Base-by-base conservation (phyloP, 2,113 vertebrate genomes). In the Leptosomus discolor region DNA sequence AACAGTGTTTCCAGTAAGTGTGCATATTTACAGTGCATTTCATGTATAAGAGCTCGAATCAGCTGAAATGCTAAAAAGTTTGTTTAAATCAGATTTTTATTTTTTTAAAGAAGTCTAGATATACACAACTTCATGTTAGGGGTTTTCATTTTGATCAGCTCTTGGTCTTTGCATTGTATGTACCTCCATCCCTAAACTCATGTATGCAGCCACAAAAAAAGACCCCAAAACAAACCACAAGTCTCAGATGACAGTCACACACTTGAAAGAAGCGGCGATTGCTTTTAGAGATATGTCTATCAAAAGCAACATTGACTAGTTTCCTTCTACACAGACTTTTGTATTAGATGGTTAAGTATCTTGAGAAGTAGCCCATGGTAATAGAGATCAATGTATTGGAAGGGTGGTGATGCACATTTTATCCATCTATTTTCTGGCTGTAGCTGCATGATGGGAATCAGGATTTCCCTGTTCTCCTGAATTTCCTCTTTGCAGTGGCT, bases 181-280 rank as follows among this genome's bases (percentile, higher is more conserved):
- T 45, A 29, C 29, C 15, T 85, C 41, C 29, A 74, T 70, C 41
- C 32, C 20, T 89, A 58, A 75, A 32, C 20, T 50, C 37, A 32
- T 17, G 29, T 65, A 16, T 61, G 29, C 37, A 75, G 23, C 34
- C 19, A 53, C 32, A 56, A 39, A 74, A 68, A 46, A 45, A 45
- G 41, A 3, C 0, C 3, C 20, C 16, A 37, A 22, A 61, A 19
- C 26, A 63, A 80, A 36, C 30, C 39, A 39, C 9, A 54, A 1
- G 36, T 76, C 16, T 65, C 29, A 58, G 60, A 39, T 37, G 32
- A n/a, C 20, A 46, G 32, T 61, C 26, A n/a, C 29, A 27, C 4
- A 11, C 12, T 41, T 61, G 19, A 53, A 73, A 71, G 75, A 85
- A 43, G 41, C 65, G 4, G 13, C 30, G 2, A 23, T 17, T 75